These are phyloP conservation scores for Dryobates pubescens DNA, from an alignment of 2,797 vertebrate genomes.

Conservation along the genomic window DNA sequence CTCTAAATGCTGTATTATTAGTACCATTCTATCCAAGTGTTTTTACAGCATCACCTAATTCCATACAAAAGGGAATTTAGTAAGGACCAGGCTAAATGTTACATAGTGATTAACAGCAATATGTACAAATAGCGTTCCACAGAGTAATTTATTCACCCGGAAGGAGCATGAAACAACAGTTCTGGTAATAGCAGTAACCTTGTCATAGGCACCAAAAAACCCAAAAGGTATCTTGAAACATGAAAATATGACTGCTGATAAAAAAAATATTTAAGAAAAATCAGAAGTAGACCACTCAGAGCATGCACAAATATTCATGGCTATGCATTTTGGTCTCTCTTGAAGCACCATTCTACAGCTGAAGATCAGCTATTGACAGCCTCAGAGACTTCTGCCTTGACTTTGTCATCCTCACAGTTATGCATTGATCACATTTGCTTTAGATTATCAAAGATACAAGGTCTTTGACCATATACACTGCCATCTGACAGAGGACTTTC, in stretches of 20 bases:
- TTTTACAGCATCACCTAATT: neutral
- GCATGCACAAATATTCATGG: neutral
- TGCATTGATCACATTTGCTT: neutral
- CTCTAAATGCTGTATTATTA: neutral
- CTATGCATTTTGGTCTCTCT: neutral
- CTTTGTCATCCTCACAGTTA: neutral
- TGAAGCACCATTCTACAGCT: neutral
- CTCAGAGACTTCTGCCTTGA: neutral
- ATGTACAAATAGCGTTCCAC: neutral
- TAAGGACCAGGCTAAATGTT: neutral
- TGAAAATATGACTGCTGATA: neutral
- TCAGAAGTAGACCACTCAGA: neutral
- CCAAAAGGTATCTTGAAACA: neutral
- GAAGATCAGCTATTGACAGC: neutral
- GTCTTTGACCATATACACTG: neutral
- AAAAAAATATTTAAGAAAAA: neutral
- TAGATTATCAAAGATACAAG: neutral
- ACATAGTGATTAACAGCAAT: neutral
- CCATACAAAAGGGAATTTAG: neutral
- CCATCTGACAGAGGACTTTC: neutral
- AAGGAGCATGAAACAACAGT: neutral
- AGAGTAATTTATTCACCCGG: neutral
- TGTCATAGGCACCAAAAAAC: neutral
- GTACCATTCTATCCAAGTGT: neutral
- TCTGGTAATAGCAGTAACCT: neutral